A percentile compares a stretch with the other conserved stretches of the same genome.
These are phyloP conservation scores for Lophochroa leadbeateri DNA, from an alignment of 2,113 vertebrate genomes.

Conservation along the genomic window DNA sequence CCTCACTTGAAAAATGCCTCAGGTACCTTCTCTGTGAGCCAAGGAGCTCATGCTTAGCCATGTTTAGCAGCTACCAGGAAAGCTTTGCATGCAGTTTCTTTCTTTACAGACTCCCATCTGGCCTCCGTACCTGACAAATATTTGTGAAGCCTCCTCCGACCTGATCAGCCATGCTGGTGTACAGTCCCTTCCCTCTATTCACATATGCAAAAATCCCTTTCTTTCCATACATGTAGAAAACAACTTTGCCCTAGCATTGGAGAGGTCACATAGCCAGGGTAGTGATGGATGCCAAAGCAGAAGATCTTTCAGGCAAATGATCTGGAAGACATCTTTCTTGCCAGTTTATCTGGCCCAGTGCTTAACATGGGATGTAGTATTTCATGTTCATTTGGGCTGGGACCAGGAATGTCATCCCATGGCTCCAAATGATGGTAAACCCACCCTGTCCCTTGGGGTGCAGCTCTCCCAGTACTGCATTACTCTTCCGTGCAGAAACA, in stretches of 20 bases:
- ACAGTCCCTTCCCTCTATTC: neutral
- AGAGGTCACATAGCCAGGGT: neutral
- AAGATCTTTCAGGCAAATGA: neutral
- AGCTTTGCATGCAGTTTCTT: neutral
- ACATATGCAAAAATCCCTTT: neutral
- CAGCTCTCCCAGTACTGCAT: neutral
- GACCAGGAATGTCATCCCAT: neutral
- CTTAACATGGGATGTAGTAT: slow-evolving; percentile 8
- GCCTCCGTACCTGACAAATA: neutral
- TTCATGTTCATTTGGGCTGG: neutral
- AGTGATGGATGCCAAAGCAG: neutral
- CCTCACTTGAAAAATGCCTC: neutral
- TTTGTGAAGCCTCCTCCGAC: neutral
- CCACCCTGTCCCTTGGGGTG: neutral
- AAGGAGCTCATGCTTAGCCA: neutral
- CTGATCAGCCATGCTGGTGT: neutral
- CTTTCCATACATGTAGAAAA: neutral
- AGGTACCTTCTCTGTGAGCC: neutral
- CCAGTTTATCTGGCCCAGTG: neutral
- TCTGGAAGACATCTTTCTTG: slow-evolving; percentile 9
- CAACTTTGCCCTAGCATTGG: neutral
- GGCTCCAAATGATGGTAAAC: neutral
- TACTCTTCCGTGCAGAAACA: neutral
- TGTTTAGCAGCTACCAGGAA: slow-evolving; percentile 12
- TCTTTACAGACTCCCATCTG: neutral